These are phyloP conservation scores for Alaudala cheleensis DNA, from an alignment of 2,113 vertebrate genomes.

Conservation along the genomic window DNA sequence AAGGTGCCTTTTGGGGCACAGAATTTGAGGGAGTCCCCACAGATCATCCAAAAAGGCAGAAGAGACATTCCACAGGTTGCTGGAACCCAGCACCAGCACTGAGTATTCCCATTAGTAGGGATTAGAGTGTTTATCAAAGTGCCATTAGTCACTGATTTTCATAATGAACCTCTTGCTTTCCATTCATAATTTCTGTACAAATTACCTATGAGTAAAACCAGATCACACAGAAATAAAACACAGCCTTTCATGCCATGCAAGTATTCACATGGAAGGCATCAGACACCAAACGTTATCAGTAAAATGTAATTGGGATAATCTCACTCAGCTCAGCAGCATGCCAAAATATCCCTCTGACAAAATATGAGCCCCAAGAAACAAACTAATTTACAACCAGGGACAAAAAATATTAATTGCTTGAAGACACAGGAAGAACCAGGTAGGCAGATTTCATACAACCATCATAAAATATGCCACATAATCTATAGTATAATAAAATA, in stretches of 20 bases:
- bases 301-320: conserved; percentile 29
- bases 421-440: conserved; percentile 9
- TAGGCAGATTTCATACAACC: background rate
- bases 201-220: background rate
- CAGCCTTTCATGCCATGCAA: background rate
- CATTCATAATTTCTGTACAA: background rate
- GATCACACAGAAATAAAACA: conserved; percentile 10
- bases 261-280: background rate
- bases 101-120: background rate
- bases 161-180: background rate
- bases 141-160: background rate
- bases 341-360: conserved; percentile 36
- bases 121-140: background rate
- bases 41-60: background rate
- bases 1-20: background rate
- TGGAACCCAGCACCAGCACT: background rate
- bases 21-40: background rate
- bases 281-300: background rate
- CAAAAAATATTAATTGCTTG: conserved; percentile 32
- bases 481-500: background rate
- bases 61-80: background rate
- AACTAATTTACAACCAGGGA: conserved; percentile 52
- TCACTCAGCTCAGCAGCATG: conserved; percentile 25
- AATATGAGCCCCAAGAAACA: conserved; percentile 51
- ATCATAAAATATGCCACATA: conserved; percentile 37